These are phyloP conservation scores for Gerris lacustris DNA, from an alignment of 2,888 invertebrate genomes.

Conservation along the genomic window DNA sequence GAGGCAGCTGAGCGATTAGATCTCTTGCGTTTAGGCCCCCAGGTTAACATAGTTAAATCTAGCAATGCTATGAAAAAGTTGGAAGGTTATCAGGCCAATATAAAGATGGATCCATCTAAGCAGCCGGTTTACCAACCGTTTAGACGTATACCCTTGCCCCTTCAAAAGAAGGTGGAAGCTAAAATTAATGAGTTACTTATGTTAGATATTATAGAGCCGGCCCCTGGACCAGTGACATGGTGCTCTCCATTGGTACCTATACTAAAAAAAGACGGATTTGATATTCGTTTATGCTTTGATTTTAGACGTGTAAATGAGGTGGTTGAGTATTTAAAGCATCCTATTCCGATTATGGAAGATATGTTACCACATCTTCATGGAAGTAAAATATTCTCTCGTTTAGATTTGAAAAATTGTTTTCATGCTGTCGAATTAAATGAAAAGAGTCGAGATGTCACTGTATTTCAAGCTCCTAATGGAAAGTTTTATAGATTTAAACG, in stretches of 20 bases:
- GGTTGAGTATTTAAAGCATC: neutral
- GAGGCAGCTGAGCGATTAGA: too few species aligned
- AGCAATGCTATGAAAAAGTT: too few species aligned
- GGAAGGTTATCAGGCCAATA: too few species aligned
- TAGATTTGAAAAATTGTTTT: neutral
- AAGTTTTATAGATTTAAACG: constrained; percentile 28
- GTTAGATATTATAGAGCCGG: too few species aligned
- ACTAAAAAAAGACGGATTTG: neutral
- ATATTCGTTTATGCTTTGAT: neutral
- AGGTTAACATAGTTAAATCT: too few species aligned
- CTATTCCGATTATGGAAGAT: neutral
- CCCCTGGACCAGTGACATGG: neutral
- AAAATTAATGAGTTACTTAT: neutral
- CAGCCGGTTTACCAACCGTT: neutral
- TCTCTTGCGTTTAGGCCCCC: too few species aligned
- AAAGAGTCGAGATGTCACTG: neutral
- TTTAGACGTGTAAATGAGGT: neutral
- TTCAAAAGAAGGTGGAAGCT: neutral
- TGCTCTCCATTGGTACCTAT: neutral
- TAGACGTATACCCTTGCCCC: neutral
- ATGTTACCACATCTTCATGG: neutral
- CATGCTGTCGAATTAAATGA: neutral
- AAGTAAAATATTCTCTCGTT: neutral
- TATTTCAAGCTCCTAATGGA: constrained; percentile 29
- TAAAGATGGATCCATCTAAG: neutral